phyloP scores from a whole-genome alignment of 1,140 invertebrate genomes.

The Coptotermes formosanus region DNA sequence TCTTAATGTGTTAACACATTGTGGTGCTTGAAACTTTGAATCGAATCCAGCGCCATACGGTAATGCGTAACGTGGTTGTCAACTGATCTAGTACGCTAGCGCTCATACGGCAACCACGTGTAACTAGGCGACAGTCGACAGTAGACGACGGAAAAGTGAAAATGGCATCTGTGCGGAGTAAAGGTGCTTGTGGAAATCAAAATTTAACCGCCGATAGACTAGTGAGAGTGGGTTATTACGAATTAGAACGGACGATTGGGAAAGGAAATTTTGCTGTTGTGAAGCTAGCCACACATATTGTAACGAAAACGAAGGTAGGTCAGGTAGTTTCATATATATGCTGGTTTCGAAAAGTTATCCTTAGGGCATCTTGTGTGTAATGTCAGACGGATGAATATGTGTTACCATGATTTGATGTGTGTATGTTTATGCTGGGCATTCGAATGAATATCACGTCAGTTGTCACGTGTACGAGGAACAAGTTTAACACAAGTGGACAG shows the following conservation, averaged over 20 bases:
- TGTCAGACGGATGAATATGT: background rate
- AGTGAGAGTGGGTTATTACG: constrained; percentile 94
- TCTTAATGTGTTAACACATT: background rate
- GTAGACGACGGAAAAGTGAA: constrained; percentile 38
- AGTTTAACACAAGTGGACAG: background rate
- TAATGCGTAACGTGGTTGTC: background rate
- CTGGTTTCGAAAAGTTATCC: background rate
- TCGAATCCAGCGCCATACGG: background rate
- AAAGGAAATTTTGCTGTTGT: constrained; percentile 99
- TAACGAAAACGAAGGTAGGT: constrained; percentile 96
- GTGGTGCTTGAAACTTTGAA: background rate
- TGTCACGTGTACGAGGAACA: background rate
- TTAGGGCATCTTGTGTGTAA: background rate
- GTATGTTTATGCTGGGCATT: background rate
- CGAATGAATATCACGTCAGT: background rate
- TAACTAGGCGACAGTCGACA: constrained; percentile 28
- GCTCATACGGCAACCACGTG: background rate
- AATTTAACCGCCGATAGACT: constrained; percentile 65
- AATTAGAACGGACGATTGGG: constrained; percentile 93
- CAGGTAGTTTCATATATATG: background rate
- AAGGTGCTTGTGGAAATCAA: constrained; percentile 47
- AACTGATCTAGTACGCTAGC: background rate
- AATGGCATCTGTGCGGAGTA: constrained; percentile 53
- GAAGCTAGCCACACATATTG: constrained; percentile 94
- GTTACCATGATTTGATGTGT: background rate